Percentiles rank a stretch among this genome's conserved stretches.
Conservation (phyloP, 2,113 vertebrate species). For the Pipa parva region DNA sequence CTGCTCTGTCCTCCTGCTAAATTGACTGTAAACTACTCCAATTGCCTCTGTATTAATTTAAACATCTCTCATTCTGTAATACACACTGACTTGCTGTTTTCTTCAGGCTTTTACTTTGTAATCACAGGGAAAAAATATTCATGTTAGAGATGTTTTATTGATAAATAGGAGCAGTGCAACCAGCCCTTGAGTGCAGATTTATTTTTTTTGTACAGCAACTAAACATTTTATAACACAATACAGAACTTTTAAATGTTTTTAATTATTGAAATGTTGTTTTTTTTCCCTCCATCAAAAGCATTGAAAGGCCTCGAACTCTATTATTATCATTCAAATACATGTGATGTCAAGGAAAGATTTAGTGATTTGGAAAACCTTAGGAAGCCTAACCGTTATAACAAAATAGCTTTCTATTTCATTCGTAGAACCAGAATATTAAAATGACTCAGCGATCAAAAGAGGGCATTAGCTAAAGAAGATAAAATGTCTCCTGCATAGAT, state of each 20-base stretch:
- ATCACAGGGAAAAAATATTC: too few species aligned
- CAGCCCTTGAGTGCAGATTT: too few species aligned
- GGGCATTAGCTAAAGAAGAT: background rate
- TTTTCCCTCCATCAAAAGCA: background rate
- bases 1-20: too few species aligned
- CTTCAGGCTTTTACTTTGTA: too few species aligned
- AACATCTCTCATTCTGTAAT: too few species aligned
- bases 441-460: conserved; percentile 6
- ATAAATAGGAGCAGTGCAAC: too few species aligned
- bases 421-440: conserved; percentile 10
- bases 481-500: conserved; percentile 11
- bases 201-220: too few species aligned
- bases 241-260: background rate
- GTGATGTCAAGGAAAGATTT: conserved; percentile 35
- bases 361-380: conserved; percentile 31
- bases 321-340: conserved; percentile 39
- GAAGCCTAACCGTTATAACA: conserved; percentile 13
- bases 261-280: background rate
- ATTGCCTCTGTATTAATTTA: too few species aligned
- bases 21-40: too few species aligned
- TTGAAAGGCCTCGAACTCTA: conserved; percentile 19
- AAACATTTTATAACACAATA: too few species aligned
- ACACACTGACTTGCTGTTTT: too few species aligned
- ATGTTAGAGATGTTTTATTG: too few species aligned
- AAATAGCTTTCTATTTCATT: conserved; percentile 8